Evolutionary conservation across 2,797 vertebrate species (phyloP).

Genomic region (Xyrichtys novacula): DNA sequence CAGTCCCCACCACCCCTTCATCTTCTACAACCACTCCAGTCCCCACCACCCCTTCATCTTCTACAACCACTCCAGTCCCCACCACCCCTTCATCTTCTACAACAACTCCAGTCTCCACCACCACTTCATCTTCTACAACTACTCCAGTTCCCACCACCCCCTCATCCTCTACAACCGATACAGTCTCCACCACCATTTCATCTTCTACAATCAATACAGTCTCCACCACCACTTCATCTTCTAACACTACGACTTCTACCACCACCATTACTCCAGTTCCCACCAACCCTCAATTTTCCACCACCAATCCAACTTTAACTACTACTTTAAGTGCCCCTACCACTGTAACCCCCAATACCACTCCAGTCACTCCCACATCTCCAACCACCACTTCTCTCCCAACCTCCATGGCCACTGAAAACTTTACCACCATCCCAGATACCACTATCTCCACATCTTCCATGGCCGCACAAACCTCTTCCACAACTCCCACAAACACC

Average conservation of each 20-base stretch:
- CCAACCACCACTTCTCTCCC: too few species aligned
- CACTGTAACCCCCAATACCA: too few species aligned
- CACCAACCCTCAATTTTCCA: too few species aligned
- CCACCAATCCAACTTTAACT: too few species aligned
- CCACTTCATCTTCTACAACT: background rate
- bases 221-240: background rate
- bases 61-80: background rate
- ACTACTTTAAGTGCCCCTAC: too few species aligned
- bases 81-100: background rate
- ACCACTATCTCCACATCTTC: background rate
- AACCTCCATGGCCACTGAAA: too few species aligned
- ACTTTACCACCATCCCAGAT: too few species aligned
- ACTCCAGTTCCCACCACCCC: background rate
- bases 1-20: background rate
- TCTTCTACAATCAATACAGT: background rate
- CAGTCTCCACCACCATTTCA: background rate
- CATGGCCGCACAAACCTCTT: background rate
- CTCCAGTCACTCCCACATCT: too few species aligned
- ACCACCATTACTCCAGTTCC: background rate
- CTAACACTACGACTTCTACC: background rate
- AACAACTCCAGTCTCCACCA: background rate
- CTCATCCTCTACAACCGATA: background rate
- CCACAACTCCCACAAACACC: constrained; percentile 3
- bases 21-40: background rate
- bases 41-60: background rate